Conservation (phyloP, 2,797 vertebrate genomes). For the Acanthurus lineatus region DNA sequence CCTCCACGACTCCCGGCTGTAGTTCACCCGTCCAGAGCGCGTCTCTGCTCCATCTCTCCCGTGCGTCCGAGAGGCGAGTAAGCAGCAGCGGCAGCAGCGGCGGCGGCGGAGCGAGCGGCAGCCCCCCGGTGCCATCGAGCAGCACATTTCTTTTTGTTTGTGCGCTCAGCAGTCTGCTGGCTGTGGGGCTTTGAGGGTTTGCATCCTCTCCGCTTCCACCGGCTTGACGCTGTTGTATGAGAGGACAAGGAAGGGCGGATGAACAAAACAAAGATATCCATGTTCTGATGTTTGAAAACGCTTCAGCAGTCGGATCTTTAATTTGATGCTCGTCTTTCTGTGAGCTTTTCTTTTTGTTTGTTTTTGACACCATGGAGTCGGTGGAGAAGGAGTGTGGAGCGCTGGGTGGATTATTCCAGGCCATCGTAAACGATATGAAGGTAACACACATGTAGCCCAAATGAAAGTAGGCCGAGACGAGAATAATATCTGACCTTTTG, state of each 20-base stretch:
- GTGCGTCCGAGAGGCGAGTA: constrained; percentile 34
- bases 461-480: constrained; percentile 43
- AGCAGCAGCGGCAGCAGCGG: constrained; percentile 35
- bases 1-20: constrained; percentile 58
- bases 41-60: constrained; percentile 44
- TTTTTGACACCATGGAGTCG: constrained; percentile 90
- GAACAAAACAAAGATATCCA: constrained; percentile 37
- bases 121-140: constrained; percentile 24
- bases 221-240: constrained; percentile 1
- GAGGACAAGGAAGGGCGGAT: constrained; percentile 60
- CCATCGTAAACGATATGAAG: constrained; percentile 99
- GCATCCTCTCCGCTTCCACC: constrained; percentile 53
- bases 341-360: constrained; percentile 41
- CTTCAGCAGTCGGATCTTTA: constrained; percentile 36
- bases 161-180: constrained; percentile 57
- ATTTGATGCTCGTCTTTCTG: constrained; percentile 18
- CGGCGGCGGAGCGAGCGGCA: constrained; percentile 41
- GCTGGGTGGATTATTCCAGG: constrained; percentile 97
- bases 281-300: constrained; percentile 44
- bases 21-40: constrained; percentile 35
- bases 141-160: constrained; percentile 76
- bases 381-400: constrained; percentile 97
- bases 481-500: constrained; percentile 51
- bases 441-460: constrained; percentile 76
- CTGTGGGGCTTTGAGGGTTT: constrained; percentile 20